Percentiles rank a stretch among this genome's conserved stretches.
Conservation (phyloP, 2,888 invertebrate genomes). For the Taphrorychus bicolor region DNA sequence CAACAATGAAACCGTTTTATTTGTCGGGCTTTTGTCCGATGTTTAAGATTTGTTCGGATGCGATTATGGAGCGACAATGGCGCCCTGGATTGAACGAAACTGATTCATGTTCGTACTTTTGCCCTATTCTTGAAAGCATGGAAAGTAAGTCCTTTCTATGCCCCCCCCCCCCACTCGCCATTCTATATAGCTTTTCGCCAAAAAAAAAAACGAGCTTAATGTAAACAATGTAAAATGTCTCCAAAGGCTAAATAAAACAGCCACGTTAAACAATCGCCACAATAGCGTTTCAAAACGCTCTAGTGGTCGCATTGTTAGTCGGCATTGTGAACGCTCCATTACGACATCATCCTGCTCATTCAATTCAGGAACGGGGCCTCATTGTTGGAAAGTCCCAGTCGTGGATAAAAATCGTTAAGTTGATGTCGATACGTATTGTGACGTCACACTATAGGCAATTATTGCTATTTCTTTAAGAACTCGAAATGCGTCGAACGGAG, state of each 20-base stretch:
- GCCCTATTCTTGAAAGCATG: too few species aligned
- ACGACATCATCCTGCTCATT: conserved; percentile 51
- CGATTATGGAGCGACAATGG: conserved; percentile 19
- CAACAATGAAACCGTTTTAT: conserved; percentile 42
- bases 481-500: too few species aligned
- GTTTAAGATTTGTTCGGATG: conserved; percentile 35
- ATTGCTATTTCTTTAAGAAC: not conserved
- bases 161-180: too few species aligned
- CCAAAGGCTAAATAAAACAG: not conserved
- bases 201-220: too few species aligned
- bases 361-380: conserved; percentile 55
- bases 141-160: too few species aligned
- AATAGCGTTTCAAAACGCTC: conserved; percentile 59
- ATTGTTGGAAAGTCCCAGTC: conserved; percentile 57
- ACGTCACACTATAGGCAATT: not conserved
- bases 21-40: conserved; percentile 36
- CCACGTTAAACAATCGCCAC: conserved; percentile 42
- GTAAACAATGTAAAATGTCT: too few species aligned
- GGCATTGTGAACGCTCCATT: conserved; percentile 59
- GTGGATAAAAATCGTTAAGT: conserved; percentile 57
- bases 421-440: conserved; percentile 35
- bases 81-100: too few species aligned
- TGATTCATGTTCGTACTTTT: not conserved
- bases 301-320: conserved; percentile 59
- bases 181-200: too few species aligned